A percentile compares a stretch with the other conserved stretches of the same genome.
These are phyloP conservation scores for Synodontis membranacea DNA, from an alignment of 2,113 vertebrate genomes.

Conservation along the genomic window DNA sequence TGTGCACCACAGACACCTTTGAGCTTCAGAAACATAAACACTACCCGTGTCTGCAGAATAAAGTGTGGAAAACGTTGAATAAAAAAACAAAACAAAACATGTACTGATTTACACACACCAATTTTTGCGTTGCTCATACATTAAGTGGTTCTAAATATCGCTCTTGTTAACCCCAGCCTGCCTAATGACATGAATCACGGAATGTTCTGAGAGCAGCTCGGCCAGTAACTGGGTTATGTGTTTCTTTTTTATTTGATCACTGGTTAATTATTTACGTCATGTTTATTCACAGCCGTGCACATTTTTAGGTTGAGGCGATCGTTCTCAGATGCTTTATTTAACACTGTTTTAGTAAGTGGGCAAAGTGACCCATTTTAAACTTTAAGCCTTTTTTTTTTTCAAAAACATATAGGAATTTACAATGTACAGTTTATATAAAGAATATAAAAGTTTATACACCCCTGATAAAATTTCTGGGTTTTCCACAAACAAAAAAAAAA, in stretches of 20 bases:
- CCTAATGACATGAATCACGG: background rate
- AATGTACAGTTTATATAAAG: background rate
- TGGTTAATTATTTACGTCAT: background rate
- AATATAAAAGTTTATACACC: background rate
- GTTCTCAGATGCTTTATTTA: background rate
- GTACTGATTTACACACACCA: background rate
- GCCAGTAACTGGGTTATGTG: background rate
- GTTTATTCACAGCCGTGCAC: background rate
- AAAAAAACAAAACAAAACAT: too few species aligned
- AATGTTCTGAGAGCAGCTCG: background rate
- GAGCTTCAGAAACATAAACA: background rate
- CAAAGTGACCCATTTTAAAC: background rate
- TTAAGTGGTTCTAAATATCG: background rate
- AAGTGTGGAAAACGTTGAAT: background rate
- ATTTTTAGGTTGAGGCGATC: background rate
- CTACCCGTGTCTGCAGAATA: background rate
- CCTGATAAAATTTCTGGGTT: background rate
- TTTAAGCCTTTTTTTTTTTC: too few species aligned
- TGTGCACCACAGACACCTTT: background rate
- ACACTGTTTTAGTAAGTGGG: background rate
- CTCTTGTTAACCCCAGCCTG: background rate
- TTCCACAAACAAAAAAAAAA: background rate
- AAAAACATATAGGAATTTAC: too few species aligned
- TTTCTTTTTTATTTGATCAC: slow-evolving; percentile 4
- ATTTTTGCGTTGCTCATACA: background rate